Evolutionary conservation across 2,888 invertebrate species (phyloP).

Genomic region (Drosophila eohydei): DNA sequence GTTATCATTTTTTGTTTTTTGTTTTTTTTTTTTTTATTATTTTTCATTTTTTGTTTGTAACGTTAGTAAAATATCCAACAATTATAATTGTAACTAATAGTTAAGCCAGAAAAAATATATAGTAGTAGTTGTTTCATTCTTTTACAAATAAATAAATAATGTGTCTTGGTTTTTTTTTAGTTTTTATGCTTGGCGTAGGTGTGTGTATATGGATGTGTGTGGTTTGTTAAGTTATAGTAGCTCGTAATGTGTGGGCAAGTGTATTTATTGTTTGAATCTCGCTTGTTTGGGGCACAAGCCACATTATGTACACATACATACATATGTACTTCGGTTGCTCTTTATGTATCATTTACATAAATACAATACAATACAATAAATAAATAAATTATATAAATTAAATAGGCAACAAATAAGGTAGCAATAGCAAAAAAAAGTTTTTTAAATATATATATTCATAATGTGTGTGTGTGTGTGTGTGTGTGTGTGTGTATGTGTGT

Average conservation of each 20-base stretch:
- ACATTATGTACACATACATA: slow-evolving; percentile 63
- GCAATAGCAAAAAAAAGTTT: slow-evolving; percentile 31
- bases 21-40: slow-evolving; percentile 37
- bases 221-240: slow-evolving; percentile 39
- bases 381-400: slow-evolving; percentile 73
- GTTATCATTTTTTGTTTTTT: slow-evolving; percentile 49
- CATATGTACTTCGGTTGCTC: slow-evolving; percentile 37
- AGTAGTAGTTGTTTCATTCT: slow-evolving; percentile 61
- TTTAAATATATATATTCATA: neutral
- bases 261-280: slow-evolving; percentile 29
- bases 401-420: slow-evolving; percentile 67
- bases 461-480: slow-evolving; percentile 22
- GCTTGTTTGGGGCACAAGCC: slow-evolving; percentile 32
- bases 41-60: slow-evolving; percentile 64
- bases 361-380: slow-evolving; percentile 72
- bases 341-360: slow-evolving; percentile 61
- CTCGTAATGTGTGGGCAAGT: slow-evolving; percentile 35
- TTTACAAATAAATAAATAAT: slow-evolving; percentile 76
- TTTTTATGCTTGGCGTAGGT: slow-evolving; percentile 44
- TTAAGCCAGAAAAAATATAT: slow-evolving; percentile 78
- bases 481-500: neutral
- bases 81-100: slow-evolving; percentile 79
- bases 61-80: slow-evolving; percentile 81
- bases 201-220: slow-evolving; percentile 20
- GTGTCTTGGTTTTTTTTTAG: slow-evolving; percentile 62